Conservation (phyloP, 2,113 vertebrate genomes). For the Vimba vimba region DNA sequence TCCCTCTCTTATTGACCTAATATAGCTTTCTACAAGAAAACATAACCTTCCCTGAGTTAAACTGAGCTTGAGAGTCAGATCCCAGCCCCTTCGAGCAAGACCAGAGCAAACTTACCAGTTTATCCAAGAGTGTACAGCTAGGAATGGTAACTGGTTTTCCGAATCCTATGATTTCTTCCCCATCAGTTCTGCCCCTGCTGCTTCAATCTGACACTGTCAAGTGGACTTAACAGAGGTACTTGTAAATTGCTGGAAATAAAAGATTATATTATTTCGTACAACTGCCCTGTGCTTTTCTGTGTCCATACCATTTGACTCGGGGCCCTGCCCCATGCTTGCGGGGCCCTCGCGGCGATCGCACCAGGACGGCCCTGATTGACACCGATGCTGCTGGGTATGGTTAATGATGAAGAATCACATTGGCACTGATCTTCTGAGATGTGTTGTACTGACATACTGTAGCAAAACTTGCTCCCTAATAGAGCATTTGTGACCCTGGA, state of each 20-base stretch:
- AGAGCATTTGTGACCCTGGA: background rate
- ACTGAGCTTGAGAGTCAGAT: background rate
- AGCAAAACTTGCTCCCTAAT: background rate
- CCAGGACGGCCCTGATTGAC: background rate
- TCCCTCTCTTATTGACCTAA: background rate
- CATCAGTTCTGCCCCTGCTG: conserved; percentile 12
- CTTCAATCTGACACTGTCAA: conserved; percentile 46
- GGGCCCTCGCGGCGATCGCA: too few relatives aligned
- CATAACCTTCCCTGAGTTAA: conserved; percentile 4
- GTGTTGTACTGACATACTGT: background rate
- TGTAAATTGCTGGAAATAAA: conserved; percentile 81
- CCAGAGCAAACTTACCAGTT: background rate
- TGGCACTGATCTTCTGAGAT: background rate
- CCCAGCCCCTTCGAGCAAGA: background rate
- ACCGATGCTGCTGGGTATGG: background rate
- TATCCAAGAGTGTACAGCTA: conserved; percentile 10
- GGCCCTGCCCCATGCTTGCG: too few relatives aligned
- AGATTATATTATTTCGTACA: conserved; percentile 76
- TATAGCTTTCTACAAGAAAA: background rate
- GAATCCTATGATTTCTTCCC: background rate
- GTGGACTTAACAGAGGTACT: conserved; percentile 63
- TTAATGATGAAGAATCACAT: background rate
- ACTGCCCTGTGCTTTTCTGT: conserved; percentile 47
- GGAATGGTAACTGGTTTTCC: background rate
- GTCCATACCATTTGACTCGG: background rate